Evolutionary conservation across 1,140 invertebrate genomes (phyloP).

Genomic region (Nephotettix cincticeps): DNA sequence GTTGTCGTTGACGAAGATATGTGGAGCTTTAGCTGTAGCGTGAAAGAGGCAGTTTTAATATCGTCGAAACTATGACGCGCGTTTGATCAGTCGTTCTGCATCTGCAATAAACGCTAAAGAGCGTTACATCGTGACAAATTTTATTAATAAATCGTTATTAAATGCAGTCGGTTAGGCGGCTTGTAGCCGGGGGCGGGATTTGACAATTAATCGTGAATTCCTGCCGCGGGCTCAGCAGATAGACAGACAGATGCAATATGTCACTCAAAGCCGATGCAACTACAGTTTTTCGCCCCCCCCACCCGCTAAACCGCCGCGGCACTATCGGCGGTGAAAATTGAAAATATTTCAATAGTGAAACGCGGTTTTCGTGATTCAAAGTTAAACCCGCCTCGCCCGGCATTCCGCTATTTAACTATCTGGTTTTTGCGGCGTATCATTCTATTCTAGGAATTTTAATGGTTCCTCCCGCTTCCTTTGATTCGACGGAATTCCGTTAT

Average conservation of each 20-base stretch:
- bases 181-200: neutral
- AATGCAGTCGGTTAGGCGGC: neutral
- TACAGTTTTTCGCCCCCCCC: neutral
- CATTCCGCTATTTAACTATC: neutral
- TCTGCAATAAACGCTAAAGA: constrained; percentile 4
- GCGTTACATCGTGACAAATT: constrained; percentile 16
- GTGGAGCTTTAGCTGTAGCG: neutral
- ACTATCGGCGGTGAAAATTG: neutral
- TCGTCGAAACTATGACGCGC: neutral
- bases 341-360: constrained; percentile 19
- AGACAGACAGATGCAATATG: neutral
- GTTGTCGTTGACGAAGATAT: too few relatives aligned
- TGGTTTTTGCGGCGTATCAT: constrained; percentile 12
- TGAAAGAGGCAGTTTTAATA: neutral
- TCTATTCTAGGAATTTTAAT: constrained; percentile 9
- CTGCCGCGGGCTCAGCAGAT: neutral
- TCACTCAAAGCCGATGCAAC: neutral
- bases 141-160: constrained; percentile 24
- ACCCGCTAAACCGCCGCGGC: neutral
- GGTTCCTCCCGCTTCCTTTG: neutral
- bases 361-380: constrained; percentile 19
- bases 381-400: neutral
- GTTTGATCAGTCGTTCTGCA: constrained; percentile 10
- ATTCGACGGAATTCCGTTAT: neutral
- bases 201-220: constrained; percentile 12